A percentile compares a stretch with the other conserved stretches of the same genome.
Evolutionary conservation across 2,888 invertebrate species (phyloP).

Genomic region (Nasonia oneida): DNA sequence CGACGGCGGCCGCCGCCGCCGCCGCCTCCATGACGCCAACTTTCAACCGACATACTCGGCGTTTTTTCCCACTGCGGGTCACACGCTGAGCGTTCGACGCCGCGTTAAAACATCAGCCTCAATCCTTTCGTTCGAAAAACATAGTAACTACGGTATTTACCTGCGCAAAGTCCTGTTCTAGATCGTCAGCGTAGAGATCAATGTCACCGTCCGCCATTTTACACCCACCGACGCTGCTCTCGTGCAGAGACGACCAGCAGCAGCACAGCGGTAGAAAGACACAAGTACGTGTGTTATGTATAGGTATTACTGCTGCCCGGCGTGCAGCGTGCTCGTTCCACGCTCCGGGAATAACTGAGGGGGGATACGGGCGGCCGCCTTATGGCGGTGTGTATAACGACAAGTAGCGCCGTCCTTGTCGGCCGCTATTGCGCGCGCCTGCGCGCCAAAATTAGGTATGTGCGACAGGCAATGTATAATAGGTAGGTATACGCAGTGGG

Average conservation of each 20-base stretch:
- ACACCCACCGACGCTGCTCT: constrained; percentile 64
- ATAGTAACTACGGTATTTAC: constrained; percentile 79
- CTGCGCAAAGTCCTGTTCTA: constrained; percentile 95
- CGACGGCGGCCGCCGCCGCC: constrained; percentile 36
- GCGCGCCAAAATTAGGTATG: constrained; percentile 1
- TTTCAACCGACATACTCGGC: not conserved
- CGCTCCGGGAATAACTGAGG: constrained; percentile 4
- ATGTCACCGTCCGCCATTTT: constrained; percentile 98
- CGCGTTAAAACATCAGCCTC: constrained; percentile 2
- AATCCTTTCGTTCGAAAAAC: not conserved
- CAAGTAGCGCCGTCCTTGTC: not conserved
- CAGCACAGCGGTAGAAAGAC: not conserved
- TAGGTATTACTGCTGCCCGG: not conserved
- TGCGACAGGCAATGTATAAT: too few relatives aligned
- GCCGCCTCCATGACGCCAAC: constrained; percentile 55
- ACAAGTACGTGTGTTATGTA: not conserved
- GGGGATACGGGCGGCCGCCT: not conserved
- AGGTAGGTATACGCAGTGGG: not conserved
- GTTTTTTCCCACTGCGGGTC: constrained; percentile 21
- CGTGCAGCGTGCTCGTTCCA: not conserved
- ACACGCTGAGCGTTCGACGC: not conserved
- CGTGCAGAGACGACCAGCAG: not conserved
- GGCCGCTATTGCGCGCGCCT: not conserved
- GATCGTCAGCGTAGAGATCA: constrained; percentile 97
- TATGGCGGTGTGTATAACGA: not conserved